Evolutionary conservation across 2,113 vertebrate genomes (phyloP).

Genomic region (Pongo pygmaeus): DNA sequence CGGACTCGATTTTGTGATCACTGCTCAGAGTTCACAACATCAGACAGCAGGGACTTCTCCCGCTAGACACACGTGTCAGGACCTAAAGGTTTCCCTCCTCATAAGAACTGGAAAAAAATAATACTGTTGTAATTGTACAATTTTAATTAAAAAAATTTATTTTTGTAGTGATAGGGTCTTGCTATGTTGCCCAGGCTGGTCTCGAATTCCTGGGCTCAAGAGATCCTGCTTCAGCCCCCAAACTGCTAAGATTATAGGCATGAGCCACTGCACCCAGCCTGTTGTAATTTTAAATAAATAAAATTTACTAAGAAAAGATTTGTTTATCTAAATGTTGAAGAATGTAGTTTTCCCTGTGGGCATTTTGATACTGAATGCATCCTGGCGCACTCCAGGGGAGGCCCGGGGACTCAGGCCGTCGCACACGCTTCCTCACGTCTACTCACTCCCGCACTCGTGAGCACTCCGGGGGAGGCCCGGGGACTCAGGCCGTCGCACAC

Average conservation of each 20-base stretch:
- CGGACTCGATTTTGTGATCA: neutral
- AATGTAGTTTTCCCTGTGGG: neutral
- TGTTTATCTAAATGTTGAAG: neutral
- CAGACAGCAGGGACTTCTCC: neutral
- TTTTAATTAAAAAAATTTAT: too few relatives aligned
- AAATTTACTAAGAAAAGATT: neutral
- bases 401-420: too few relatives aligned
- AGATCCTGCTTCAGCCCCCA: too few relatives aligned
- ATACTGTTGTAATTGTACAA: neutral
- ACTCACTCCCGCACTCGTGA: rapidly evolving
- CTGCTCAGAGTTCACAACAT: neutral
- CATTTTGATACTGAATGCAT: neutral
- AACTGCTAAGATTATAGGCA: too few relatives aligned
- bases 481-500: too few relatives aligned
- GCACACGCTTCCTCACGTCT: too few relatives aligned
- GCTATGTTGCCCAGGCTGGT: too few relatives aligned
- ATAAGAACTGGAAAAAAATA: neutral
- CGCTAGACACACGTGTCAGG: neutral
- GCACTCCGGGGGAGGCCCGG: too few relatives aligned
- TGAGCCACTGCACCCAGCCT: too few relatives aligned
- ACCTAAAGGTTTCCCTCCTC: neutral
- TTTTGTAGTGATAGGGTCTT: too few relatives aligned
- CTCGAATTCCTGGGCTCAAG: too few relatives aligned
- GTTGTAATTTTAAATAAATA: neutral
- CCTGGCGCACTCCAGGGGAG: too few relatives aligned